Base-by-base conservation (phyloP, 2,888 invertebrate genomes). In the Lasioglossum leucozonium region DNA sequence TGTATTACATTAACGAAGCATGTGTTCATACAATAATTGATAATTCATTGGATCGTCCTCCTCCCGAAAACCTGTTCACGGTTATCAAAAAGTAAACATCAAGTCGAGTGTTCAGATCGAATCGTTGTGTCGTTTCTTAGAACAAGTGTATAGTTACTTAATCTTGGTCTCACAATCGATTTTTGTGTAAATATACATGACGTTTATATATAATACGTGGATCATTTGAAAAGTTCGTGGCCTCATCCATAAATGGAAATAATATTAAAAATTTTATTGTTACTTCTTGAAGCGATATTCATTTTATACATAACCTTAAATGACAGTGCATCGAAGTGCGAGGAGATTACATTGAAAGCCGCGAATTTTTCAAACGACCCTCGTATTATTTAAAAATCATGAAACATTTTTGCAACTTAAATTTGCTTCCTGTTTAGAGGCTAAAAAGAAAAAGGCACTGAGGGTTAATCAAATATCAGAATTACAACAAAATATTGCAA, bases 401-500 rank as follows among this genome's bases (percentile, higher is more conserved):
- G 8, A 62, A 16, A 67, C 18, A 67, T 18, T 37, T 10, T 67
- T 22, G 6, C 6, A 30, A 30, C 18, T 16, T 30, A 16, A 30
- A 30, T 30, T 67, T 37, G 65, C 18, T 26, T 65, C 72, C 55
- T 37, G 22, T 73, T 10, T 79, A 93, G 93, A 88, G 47, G 85
- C 58, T 58, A 37, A 47, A 4, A 77, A 83, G 3, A 89, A 87
- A 26, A 87, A 83, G 18, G 81, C 85, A 67, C 18, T 62, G 2
- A 80, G 79, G 16, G 13, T 18, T 2, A 79, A 85, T 4, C 79
- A 71, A 5, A 85, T 91, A 16, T 71, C 79, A n/a, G 83, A 91
- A 65, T 67, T 91, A 42, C 82, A 88, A 37, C 58, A 88, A 51
- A 85, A 85, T 51, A 81, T 86, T 5, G 88, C 90, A 77, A 86